Evolutionary conservation across 1,140 invertebrate genomes (phyloP).

Genomic region (Dendroctonus ponderosae): DNA sequence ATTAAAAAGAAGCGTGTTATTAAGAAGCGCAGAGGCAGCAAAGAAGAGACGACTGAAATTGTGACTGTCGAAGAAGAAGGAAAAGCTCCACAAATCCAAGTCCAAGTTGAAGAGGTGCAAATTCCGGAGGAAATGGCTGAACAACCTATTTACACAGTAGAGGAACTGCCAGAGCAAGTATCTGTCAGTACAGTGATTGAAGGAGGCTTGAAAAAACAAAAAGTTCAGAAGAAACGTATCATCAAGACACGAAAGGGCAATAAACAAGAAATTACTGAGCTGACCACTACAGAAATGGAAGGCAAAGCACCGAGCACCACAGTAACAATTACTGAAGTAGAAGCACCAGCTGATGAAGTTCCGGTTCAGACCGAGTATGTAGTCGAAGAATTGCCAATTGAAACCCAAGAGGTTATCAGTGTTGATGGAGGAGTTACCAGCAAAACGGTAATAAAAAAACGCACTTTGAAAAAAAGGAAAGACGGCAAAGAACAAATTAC

Average conservation of each 20-base stretch:
- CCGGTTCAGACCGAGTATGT: constrained; percentile 27
- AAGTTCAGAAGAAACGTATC: constrained; percentile 45
- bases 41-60: constrained; percentile 43
- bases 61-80: constrained; percentile 40
- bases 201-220: constrained; percentile 47
- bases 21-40: constrained; percentile 42
- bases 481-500: constrained; percentile 43
- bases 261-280: constrained; percentile 44
- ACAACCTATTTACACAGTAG: constrained; percentile 37
- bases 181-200: constrained; percentile 45
- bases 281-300: constrained; percentile 49
- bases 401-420: constrained; percentile 42
- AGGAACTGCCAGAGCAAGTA: constrained; percentile 47
- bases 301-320: constrained; percentile 50
- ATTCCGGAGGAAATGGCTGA: constrained; percentile 35
- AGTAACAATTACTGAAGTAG: constrained; percentile 42
- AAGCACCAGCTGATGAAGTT: constrained; percentile 43
- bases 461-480: constrained; percentile 41
- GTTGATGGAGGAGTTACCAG: constrained; percentile 39
- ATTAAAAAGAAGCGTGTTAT: constrained; percentile 39
- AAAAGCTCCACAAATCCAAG: constrained; percentile 41
- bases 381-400: constrained; percentile 45
- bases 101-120: constrained; percentile 39
- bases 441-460: constrained; percentile 40
- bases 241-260: constrained; percentile 44